Evolutionary conservation across 2,113 vertebrate genomes (phyloP), one percentile per base, ranked within the genome.

Genomic region (Prochilodus magdalenae): DNA sequence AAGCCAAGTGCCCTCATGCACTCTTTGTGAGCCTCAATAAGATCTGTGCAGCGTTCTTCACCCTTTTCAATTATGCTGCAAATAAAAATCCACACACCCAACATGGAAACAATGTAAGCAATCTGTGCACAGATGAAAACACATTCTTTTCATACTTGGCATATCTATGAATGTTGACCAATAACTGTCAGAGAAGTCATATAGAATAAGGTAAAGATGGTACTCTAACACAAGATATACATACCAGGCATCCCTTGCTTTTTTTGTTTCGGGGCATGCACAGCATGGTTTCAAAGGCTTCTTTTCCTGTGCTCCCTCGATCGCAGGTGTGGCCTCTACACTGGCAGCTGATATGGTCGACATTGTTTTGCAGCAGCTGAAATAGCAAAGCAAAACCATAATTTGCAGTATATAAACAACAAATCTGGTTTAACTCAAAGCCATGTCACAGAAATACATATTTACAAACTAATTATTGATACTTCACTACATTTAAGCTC

Each of bases 1-100:
- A 99, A 99, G 57, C 98, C 98, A 83, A 99, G 94, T 0, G 97
- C 95, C 91, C 96, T 95, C 98, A 99, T 98, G 84, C 98, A 99
- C 1, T 97, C 97, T 85, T 99, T 99, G 89, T 99, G 98, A n/a
- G 97, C 97, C 87, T 99, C 96, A 7, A 99, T 99, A 11, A 99
- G 93, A 33, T 90, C 90, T 75, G 91, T 87, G 92, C 98, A 99
- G 15, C 93, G 90, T 71, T 98, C 97, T 88, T 98, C 97, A n/a
- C 98, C 98, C 86, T 97, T 99, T 83, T 99, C 98, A 66, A 99
- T 96, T 89, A 99, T 98, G 90, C 98, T 99, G 89, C 10, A 90
- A 53, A 90, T 72, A 89, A 16, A 91, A 89, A 77, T 44, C 8
- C 5, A 44, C 40, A 44, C 40, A 8, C 4, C 5, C 40, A 44